Evolutionary conservation across 2,888 invertebrate species (phyloP).

Genomic region (Drosophila diplacantha): DNA sequence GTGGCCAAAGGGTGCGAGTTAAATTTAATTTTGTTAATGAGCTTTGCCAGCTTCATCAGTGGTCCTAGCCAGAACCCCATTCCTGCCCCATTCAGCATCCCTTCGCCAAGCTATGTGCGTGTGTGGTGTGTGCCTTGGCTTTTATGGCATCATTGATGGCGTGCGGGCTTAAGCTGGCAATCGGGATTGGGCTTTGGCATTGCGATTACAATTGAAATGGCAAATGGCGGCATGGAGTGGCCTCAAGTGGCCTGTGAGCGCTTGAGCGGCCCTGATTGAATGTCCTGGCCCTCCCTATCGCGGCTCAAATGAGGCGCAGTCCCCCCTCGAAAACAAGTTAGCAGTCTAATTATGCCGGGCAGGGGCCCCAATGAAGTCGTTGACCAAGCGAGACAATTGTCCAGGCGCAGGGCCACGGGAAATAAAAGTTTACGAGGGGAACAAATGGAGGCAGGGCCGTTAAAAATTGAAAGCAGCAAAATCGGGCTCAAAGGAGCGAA

Average conservation of each 20-base stretch:
- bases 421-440: constrained; percentile 21
- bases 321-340: constrained; percentile 3
- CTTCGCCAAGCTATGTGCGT: constrained; percentile 5
- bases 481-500: background rate
- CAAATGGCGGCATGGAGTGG: background rate
- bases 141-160: constrained; percentile 13
- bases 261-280: constrained; percentile 9
- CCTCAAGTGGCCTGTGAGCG: background rate
- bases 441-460: background rate
- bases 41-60: constrained; percentile 50
- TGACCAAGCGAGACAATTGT: constrained; percentile 27
- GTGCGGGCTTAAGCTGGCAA: constrained; percentile 17
- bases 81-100: background rate
- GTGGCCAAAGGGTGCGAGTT: constrained; percentile 34
- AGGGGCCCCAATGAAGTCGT: background rate
- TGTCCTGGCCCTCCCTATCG: background rate
- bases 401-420: background rate
- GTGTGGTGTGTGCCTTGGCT: constrained; percentile 5
- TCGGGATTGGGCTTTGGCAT: background rate
- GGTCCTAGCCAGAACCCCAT: background rate
- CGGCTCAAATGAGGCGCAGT: constrained; percentile 4
- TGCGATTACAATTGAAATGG: constrained; percentile 13
- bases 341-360: constrained; percentile 26
- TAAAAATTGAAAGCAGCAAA: constrained; percentile 14
- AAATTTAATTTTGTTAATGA: constrained; percentile 70